Conservation (phyloP, 30 jellyfish, hydroid and myxozoan genomes). For the Calvadosia cruxmelitensis region DNA sequence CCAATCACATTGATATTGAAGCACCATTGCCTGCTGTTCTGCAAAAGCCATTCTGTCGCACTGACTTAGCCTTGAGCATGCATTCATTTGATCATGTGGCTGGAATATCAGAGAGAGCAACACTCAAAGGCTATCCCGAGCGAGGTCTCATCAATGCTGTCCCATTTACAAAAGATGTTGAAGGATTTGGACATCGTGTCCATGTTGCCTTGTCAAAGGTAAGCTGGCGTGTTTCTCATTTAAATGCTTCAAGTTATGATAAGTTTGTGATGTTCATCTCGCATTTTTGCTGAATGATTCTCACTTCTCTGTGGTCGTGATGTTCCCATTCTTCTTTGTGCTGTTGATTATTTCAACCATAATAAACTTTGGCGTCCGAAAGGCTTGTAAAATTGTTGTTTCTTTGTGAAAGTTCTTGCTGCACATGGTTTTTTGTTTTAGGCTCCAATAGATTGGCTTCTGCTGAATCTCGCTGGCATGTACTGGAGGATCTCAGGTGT, state of each 20-base stretch:
- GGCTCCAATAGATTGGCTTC: conserved; percentile 75
- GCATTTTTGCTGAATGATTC: background rate
- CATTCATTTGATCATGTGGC: conserved; percentile 70
- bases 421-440: conserved; percentile 1
- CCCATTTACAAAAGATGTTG: conserved; percentile 48
- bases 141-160: conserved; percentile 52
- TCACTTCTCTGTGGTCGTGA: no score
- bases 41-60: conserved; percentile 51
- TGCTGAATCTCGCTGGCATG: conserved; percentile 73
- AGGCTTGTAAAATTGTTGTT: no score
- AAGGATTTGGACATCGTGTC: conserved; percentile 63
- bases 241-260: no score
- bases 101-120: conserved; percentile 54
- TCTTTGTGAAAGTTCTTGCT: background rate
- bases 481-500: conserved; percentile 83
- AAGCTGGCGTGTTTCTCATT: background rate
- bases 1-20: conserved; percentile 27
- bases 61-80: conserved; percentile 82
- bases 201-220: conserved; percentile 55
- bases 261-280: background rate
- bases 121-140: conserved; percentile 45
- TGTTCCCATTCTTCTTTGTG: background rate
- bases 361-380: background rate
- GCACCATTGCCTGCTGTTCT: conserved; percentile 10
- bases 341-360: background rate